A percentile compares a stretch with the other conserved stretches of the same genome.
phyloP scores from a whole-genome alignment of 2,797 vertebrate genomes.

The Premnoplex brunnescens region DNA sequence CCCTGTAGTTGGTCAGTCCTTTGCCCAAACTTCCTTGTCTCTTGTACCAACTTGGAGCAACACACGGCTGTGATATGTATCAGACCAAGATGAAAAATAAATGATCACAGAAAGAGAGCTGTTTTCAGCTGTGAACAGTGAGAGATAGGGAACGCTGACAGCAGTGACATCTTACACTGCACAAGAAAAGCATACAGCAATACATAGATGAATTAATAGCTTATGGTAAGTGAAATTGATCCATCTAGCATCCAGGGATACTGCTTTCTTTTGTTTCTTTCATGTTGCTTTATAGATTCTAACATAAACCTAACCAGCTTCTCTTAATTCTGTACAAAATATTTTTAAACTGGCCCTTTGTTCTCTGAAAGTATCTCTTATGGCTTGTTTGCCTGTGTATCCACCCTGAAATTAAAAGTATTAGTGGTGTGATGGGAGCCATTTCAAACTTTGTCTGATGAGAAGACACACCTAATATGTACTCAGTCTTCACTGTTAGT shows the following conservation, averaged over 20 bases:
- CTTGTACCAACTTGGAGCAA: neutral
- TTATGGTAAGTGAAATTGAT: neutral
- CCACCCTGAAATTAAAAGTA: neutral
- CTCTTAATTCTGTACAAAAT: neutral
- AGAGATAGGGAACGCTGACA: neutral
- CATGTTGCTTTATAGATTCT: neutral
- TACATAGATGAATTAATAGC: neutral
- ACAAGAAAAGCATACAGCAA: neutral
- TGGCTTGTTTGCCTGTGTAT: neutral
- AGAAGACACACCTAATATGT: neutral
- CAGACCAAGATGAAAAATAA: neutral
- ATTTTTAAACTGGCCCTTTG: neutral
- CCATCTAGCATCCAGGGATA: neutral
- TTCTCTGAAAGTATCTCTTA: neutral
- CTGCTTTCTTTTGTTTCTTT: neutral
- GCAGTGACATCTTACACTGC: neutral
- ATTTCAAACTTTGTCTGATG: neutral
- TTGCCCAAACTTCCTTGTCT: neutral
- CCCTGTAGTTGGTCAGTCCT: neutral
- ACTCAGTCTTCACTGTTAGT: neutral
- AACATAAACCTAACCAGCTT: neutral
- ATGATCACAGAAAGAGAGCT: neutral
- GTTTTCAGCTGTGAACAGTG: neutral
- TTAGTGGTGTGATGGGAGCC: neutral
- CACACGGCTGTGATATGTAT: neutral